These are phyloP conservation scores for Drosophila limbata DNA, from an alignment of 2,888 invertebrate genomes.

Conservation along the genomic window DNA sequence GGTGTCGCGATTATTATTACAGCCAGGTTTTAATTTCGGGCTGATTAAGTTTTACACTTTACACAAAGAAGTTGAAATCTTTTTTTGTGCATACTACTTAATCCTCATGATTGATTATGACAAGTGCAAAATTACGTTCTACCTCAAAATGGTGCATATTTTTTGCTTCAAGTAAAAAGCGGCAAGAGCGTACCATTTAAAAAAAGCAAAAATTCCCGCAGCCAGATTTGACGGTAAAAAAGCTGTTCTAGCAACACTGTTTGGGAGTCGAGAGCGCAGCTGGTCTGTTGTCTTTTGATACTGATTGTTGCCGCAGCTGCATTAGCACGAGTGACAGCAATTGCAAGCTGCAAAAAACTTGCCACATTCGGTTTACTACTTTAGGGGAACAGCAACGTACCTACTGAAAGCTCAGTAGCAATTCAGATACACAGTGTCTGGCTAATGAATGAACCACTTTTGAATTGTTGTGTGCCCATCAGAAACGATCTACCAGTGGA, in stretches of 20 bases:
- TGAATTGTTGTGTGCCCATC: background rate
- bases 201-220: too few relatives aligned
- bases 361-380: background rate
- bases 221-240: background rate
- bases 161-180: too few relatives aligned
- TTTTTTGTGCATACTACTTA: too few relatives aligned
- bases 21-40: too few relatives aligned
- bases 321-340: background rate
- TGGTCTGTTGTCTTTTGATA: background rate
- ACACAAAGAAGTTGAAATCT: too few relatives aligned
- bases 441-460: background rate
- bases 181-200: too few relatives aligned
- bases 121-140: too few relatives aligned
- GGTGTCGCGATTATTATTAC: too few relatives aligned
- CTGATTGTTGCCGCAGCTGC: background rate
- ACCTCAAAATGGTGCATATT: too few relatives aligned
- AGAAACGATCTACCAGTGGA: background rate
- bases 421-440: background rate
- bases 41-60: too few relatives aligned
- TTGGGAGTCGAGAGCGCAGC: background rate
- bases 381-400: background rate
- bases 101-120: too few relatives aligned
- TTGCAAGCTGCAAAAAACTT: background rate
- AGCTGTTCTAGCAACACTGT: background rate
- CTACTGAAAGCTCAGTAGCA: background rate